Evolutionary conservation across 2,888 invertebrate genomes (phyloP).

Genomic region (Rhagonycha fulva): DNA sequence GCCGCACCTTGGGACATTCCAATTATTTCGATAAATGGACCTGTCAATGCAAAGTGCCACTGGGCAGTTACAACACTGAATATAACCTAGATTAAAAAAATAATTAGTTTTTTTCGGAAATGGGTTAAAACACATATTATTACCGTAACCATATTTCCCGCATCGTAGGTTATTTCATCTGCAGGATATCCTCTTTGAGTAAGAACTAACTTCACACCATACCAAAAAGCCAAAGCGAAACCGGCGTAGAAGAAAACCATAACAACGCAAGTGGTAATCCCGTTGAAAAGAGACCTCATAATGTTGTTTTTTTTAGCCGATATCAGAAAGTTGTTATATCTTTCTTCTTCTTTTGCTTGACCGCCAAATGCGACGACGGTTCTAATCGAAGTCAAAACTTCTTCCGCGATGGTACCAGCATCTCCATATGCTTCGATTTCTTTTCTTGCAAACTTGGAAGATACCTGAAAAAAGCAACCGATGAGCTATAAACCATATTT

Average conservation of each 20-base stretch:
- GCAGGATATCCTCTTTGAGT: conserved; percentile 55
- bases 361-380: conserved; percentile 83
- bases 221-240: conserved; percentile 84
- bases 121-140: conserved; percentile 57
- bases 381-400: conserved; percentile 73
- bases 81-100: conserved; percentile 65
- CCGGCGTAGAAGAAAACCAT: conserved; percentile 79
- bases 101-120: neutral
- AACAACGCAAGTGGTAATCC: conserved; percentile 60
- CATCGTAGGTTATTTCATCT: conserved; percentile 58
- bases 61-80: conserved; percentile 77
- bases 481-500: neutral
- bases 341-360: conserved; percentile 67
- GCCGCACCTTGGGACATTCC: conserved; percentile 80
- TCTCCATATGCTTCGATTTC: conserved; percentile 74
- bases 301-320: conserved; percentile 68
- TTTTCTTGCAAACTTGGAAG: conserved; percentile 65
- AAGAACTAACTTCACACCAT: conserved; percentile 71
- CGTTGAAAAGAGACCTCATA: neutral
- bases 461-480: conserved; percentile 56
- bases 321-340: conserved; percentile 67
- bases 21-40: conserved; percentile 81
- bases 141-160: conserved; percentile 71
- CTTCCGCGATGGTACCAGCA: conserved; percentile 78
- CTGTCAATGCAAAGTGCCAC: conserved; percentile 78